Base-by-base conservation (phyloP, 2,888 invertebrate species). In the Netelia virgata region DNA sequence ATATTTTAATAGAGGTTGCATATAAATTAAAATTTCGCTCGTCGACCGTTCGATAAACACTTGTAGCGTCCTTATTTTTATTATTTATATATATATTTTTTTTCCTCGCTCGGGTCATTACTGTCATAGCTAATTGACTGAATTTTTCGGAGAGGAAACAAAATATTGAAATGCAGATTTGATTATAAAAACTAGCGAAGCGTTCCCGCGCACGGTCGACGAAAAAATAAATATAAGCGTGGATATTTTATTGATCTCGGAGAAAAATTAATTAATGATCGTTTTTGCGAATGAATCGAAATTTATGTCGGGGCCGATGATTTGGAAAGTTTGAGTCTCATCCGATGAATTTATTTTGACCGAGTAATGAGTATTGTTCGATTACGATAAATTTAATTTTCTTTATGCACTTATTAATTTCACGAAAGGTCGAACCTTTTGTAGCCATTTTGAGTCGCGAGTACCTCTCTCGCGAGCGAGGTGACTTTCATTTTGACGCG, bases 401-500 rank as follows among this genome's bases (percentile, higher is more conserved):
- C 0, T 14, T 47, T 8, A 8, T 73, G 3, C 43, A 1, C 11
- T 50, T 47, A 57, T 10, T 50, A 43, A 23, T 73, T 72, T 66
- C 8, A 10, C 75, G 41, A 75, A 84, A 75, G 70, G 61, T 69
- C 61, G 78, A 84, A 75, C 28, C 64, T 47, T 50, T 53, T 64
- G 79, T 75, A 68, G 84, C 82, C 84, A 82, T 85, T 82, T 85
- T 85, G 79, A 75, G 75, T 61, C 74, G 64, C 11, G 23, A 66
- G 64, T 66, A 57, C 43, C 66, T 57, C 55, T 72, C 57, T 14
- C 18, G 28, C 63, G 53, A 64, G 76, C 77, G 81, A 72, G 69
- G 76, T 70, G 70, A 83, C 83, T 83, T 83, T 86, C 83, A 83
- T 79, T 69, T 81, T 70, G 63, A 70, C 83, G 74, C 41, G 77